phyloP scores from a whole-genome alignment of 2,888 invertebrate species.

The Drosophila nr. medialis region DNA sequence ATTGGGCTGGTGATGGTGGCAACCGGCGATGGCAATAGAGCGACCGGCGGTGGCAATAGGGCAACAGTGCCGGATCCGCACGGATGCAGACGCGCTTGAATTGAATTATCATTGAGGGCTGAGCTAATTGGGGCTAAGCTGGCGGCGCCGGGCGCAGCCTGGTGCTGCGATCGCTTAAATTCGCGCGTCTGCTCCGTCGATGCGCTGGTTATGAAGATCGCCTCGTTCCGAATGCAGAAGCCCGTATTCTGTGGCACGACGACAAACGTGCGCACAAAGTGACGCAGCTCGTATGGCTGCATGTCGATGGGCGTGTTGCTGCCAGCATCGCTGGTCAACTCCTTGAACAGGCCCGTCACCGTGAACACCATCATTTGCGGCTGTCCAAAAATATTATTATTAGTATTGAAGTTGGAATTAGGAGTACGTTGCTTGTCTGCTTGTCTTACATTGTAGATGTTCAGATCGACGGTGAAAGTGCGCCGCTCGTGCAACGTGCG shows the following conservation, averaged over 20 bases:
- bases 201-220: slow-evolving; percentile 91
- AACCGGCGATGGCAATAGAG: slow-evolving; percentile 23
- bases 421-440: neutral
- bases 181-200: slow-evolving; percentile 87
- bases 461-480: slow-evolving; percentile 95
- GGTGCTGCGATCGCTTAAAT: slow-evolving; percentile 63
- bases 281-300: slow-evolving; percentile 85
- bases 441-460: slow-evolving; percentile 86
- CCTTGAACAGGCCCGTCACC: slow-evolving; percentile 94
- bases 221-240: slow-evolving; percentile 94
- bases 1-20: neutral
- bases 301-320: slow-evolving; percentile 52
- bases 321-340: slow-evolving; percentile 86
- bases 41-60: neutral
- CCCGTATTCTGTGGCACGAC: slow-evolving; percentile 93
- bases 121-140: neutral
- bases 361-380: slow-evolving; percentile 91
- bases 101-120: slow-evolving; percentile 34
- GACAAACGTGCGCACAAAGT: slow-evolving; percentile 91
- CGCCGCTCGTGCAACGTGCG: slow-evolving; percentile 93
- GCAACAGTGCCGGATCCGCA: slow-evolving; percentile 4
- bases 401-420: neutral
- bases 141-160: slow-evolving; percentile 15
- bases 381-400: neutral
- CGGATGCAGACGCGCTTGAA: slow-evolving; percentile 75